phyloP scores from a whole-genome alignment of 2,888 invertebrate genomes.

The Apantesis nais region DNA sequence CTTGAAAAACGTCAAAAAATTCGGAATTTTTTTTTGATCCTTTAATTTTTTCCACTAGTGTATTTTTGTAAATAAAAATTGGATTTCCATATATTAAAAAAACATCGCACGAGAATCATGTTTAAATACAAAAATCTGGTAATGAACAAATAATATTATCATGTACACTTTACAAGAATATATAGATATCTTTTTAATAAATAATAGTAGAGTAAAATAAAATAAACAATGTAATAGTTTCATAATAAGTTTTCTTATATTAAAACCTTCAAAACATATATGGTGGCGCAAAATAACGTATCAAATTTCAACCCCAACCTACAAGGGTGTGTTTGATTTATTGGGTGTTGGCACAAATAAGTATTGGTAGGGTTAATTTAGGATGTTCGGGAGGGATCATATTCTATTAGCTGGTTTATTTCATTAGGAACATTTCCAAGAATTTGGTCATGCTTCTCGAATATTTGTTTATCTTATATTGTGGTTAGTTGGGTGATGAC shows the following conservation, averaged over 20 bases:
- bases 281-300: conserved; percentile 9
- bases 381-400: conserved; percentile 13
- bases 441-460: conserved; percentile 2
- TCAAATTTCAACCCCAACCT: conserved; percentile 19
- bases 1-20: too few species aligned
- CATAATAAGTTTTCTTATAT: neutral
- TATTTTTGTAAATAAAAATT: too few species aligned
- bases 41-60: too few species aligned
- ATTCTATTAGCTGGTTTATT: conserved; percentile 8
- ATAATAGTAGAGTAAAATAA: neutral
- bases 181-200: neutral
- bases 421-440: conserved; percentile 5
- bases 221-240: neutral
- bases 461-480: neutral
- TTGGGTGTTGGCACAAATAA: conserved; percentile 19
- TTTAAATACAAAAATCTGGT: too few species aligned
- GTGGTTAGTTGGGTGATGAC: conserved; percentile 1
- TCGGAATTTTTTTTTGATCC: too few species aligned
- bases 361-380: conserved; percentile 20
- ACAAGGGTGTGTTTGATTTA: conserved; percentile 16
- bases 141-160: too few species aligned
- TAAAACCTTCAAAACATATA: conserved; percentile 4
- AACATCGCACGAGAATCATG: too few species aligned
- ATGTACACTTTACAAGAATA: too few species aligned
- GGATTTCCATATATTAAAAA: too few species aligned